Percentiles rank a stretch among this genome's conserved stretches.
Evolutionary conservation across 2,888 invertebrate genomes (phyloP).

Genomic region (Physocephala rufipes): DNA sequence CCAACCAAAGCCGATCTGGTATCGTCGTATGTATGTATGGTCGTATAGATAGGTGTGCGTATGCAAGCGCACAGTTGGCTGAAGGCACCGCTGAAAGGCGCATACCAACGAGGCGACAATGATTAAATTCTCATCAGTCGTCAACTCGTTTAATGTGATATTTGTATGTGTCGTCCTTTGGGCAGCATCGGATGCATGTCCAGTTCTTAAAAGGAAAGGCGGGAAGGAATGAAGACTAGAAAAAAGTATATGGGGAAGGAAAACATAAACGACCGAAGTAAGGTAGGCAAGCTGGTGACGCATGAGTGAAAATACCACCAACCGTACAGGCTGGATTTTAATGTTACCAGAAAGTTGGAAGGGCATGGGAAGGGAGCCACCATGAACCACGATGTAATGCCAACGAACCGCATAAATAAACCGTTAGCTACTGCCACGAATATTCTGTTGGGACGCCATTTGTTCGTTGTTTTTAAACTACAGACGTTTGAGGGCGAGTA

Average conservation of each 20-base stretch:
- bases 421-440: neutral
- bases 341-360: constrained; percentile 2
- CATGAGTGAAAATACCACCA: neutral
- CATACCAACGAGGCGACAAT: neutral
- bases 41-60: too few relatives aligned
- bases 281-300: neutral
- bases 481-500: neutral
- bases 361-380: neutral
- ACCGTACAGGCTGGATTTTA: neutral
- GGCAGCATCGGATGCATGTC: too few relatives aligned
- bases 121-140: neutral
- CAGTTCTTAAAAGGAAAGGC: too few relatives aligned
- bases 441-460: neutral
- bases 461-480: neutral
- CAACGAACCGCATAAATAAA: constrained; percentile 4
- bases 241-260: too few relatives aligned
- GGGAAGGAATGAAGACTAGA: too few relatives aligned
- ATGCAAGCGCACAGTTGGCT: too few relatives aligned
- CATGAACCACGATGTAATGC: neutral
- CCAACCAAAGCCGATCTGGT: neutral
- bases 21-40: neutral
- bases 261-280: neutral
- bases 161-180: neutral
- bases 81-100: too few relatives aligned
- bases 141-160: neutral